Conservation (phyloP, 30 jellyfish, hydroid and myxozoan genomes). For the Sanderia malayensis region DNA sequence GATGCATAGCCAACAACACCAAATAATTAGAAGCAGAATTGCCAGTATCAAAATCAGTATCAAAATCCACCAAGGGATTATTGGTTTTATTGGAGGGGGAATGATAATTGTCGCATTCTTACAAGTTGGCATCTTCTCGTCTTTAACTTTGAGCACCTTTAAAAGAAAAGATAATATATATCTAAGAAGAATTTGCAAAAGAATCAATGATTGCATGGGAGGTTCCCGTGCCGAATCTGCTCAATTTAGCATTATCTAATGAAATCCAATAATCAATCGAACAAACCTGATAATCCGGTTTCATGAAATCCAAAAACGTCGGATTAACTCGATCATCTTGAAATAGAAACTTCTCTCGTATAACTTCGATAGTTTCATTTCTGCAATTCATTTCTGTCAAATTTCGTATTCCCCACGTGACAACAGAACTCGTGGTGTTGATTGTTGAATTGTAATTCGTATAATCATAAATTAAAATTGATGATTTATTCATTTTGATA, state of each 20-base stretch:
- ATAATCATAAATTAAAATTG: slow-evolving; percentile 38
- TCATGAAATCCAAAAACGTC: slow-evolving; percentile 45
- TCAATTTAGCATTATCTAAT: neutral
- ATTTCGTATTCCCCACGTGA: slow-evolving; percentile 73
- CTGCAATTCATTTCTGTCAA: slow-evolving; percentile 60
- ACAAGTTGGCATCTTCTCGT: slow-evolving; percentile 34
- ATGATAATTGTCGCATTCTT: slow-evolving; percentile 14
- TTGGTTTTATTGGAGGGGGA: slow-evolving; percentile 11
- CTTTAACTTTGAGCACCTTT: slow-evolving; percentile 27
- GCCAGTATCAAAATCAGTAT: slow-evolving; percentile 66
- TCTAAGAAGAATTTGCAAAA: neutral
- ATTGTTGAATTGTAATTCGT: slow-evolving; percentile 1
- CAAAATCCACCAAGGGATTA: slow-evolving; percentile 91
- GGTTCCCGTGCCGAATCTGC: neutral
- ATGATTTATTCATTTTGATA: slow-evolving; percentile 25
- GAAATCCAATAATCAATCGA: neutral
- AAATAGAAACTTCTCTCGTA: slow-evolving; percentile 31
- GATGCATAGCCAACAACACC: slow-evolving; percentile 89
- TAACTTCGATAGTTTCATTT: slow-evolving; percentile 36
- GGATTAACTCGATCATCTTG: slow-evolving; percentile 26
- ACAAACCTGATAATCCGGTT: slow-evolving; percentile 72
- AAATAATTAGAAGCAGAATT: slow-evolving; percentile 61
- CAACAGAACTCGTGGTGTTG: slow-evolving; percentile 50
- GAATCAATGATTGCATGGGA: neutral
- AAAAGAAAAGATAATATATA: too few species aligned